phyloP scores from a whole-genome alignment of 2,797 vertebrate genomes.

The Eremophila alpestris region DNA sequence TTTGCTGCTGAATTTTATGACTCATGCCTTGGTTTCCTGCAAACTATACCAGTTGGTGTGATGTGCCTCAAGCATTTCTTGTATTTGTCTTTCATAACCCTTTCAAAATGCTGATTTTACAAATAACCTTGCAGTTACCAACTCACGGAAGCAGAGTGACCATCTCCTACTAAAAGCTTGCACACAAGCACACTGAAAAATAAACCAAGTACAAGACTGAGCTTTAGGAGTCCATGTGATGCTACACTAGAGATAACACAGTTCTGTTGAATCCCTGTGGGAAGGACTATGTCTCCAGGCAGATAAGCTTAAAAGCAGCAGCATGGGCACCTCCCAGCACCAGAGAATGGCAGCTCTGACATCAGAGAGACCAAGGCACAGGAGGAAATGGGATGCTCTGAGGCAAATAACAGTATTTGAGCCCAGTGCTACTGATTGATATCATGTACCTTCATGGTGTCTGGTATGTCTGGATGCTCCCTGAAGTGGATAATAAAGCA shows the following conservation, averaged over 20 bases:
- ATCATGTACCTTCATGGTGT: neutral
- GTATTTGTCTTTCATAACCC: neutral
- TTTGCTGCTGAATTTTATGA: neutral
- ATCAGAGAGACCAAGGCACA: neutral
- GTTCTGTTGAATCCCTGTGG: neutral
- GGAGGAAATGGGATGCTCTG: neutral
- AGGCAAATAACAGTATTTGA: neutral
- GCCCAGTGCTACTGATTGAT: neutral
- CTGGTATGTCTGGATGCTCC: neutral
- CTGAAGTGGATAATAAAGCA: neutral
- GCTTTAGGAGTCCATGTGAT: neutral
- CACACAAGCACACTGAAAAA: neutral
- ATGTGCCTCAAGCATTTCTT: neutral
- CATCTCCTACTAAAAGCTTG: neutral
- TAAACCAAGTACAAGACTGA: neutral
- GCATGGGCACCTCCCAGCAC: neutral
- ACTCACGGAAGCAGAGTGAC: neutral
- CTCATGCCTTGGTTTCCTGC: neutral
- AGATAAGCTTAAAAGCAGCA: neutral
- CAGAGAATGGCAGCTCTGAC: neutral
- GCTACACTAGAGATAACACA: neutral
- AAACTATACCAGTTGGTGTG: neutral
- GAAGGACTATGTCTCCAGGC: neutral
- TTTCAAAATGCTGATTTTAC: neutral
- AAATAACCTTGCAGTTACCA: neutral